A percentile compares a stretch with the other conserved stretches of the same genome.
These are phyloP conservation scores for Aulostomus chinensis DNA, from an alignment of 2,797 vertebrate genomes.

Conservation along the genomic window DNA sequence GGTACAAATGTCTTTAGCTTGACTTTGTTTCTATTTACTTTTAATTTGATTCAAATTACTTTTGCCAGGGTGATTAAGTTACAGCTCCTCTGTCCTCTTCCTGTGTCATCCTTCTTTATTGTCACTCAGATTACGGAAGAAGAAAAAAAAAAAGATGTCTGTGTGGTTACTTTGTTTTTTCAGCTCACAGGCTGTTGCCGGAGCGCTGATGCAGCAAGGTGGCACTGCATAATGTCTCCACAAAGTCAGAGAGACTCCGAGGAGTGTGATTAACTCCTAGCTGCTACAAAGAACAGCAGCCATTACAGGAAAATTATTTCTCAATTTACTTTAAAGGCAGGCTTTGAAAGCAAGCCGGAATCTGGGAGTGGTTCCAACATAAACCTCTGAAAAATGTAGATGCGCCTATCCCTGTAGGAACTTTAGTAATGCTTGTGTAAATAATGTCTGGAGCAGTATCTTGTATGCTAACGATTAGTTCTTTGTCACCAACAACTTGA, in stretches of 20 bases:
- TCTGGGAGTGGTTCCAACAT: constrained; percentile 69
- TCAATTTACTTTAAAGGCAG: constrained; percentile 58
- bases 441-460: constrained; percentile 52
- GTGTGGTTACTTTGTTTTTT: constrained; percentile 42
- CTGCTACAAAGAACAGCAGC: constrained; percentile 54
- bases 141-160: constrained; percentile 35
- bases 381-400: constrained; percentile 60
- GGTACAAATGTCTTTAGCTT: too few species aligned
- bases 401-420: constrained; percentile 33
- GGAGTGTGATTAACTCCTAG: constrained; percentile 59
- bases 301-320: constrained; percentile 67
- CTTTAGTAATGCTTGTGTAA: constrained; percentile 49
- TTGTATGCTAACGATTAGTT: constrained; percentile 37
- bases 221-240: constrained; percentile 29
- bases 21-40: neutral
- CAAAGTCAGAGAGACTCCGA: constrained; percentile 43
- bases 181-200: constrained; percentile 13
- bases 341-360: constrained; percentile 27
- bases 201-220: constrained; percentile 41
- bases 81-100: neutral
- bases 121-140: too few species aligned
- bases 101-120: too few species aligned
- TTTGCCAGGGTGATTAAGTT: neutral
- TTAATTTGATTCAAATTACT: constrained; percentile 16
- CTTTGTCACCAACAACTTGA: constrained; percentile 3